phyloP scores from a whole-genome alignment of 1,140 invertebrate genomes.

The Cylas formicarius region DNA sequence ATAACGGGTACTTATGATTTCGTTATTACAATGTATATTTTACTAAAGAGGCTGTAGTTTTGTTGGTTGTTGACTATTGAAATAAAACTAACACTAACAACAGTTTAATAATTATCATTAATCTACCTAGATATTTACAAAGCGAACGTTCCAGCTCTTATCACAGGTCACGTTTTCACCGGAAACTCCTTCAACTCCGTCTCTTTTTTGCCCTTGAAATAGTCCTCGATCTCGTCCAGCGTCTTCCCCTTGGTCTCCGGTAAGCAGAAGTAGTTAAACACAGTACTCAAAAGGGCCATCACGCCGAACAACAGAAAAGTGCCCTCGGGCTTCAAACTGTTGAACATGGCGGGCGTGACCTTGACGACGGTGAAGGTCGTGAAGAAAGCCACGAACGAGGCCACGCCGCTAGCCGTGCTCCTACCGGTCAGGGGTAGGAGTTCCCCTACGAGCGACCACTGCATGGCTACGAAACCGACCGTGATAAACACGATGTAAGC shows the following conservation, averaged over 20 bases:
- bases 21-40: too few relatives aligned
- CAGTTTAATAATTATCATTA: too few relatives aligned
- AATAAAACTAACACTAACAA: too few relatives aligned
- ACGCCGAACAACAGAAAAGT: conserved; percentile 63
- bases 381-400: conserved; percentile 56
- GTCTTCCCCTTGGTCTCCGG: conserved; percentile 76
- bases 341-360: conserved; percentile 55
- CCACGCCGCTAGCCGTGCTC: conserved; percentile 54
- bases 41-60: too few relatives aligned
- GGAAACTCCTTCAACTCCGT: too few relatives aligned
- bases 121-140: too few relatives aligned
- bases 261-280: conserved; percentile 57
- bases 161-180: too few relatives aligned
- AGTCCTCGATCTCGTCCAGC: conserved; percentile 65
- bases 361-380: conserved; percentile 66
- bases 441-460: conserved; percentile 64
- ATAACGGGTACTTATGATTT: too few relatives aligned
- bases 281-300: conserved; percentile 55
- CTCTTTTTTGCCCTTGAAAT: conserved; percentile 36
- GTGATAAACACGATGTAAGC: conserved; percentile 51
- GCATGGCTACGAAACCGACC: conserved; percentile 55
- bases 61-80: too few relatives aligned
- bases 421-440: conserved; percentile 51
- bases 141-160: too few relatives aligned
- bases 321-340: conserved; percentile 48